Percentiles rank a stretch among this genome's conserved stretches.
Conservation (phyloP, 2,113 vertebrate genomes). For the Pogonocichla stellata region DNA sequence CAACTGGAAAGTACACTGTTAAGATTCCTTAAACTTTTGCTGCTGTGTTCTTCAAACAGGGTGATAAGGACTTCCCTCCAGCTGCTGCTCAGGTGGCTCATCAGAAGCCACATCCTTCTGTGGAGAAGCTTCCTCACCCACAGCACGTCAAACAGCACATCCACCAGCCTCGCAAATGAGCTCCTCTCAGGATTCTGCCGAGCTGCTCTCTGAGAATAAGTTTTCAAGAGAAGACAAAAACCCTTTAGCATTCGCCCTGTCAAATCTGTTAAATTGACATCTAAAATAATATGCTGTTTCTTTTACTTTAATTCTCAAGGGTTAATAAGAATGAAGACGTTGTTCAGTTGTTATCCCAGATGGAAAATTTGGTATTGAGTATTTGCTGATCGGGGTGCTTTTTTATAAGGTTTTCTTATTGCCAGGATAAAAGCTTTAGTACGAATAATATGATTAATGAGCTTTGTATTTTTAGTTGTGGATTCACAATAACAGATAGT, state of each 20-base stretch:
- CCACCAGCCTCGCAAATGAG: constrained; percentile 98
- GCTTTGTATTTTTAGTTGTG: not conserved
- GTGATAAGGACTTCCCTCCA: constrained; percentile 97
- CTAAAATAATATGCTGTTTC: not conserved
- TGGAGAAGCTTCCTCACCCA: constrained; percentile 83
- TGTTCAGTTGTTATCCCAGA: not conserved
- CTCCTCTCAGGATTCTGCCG: not conserved
- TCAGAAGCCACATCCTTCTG: constrained; percentile 93
- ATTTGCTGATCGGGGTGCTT: not conserved
- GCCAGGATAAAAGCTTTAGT: not conserved
- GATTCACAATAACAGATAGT: not conserved
- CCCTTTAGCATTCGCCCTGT: not conserved
- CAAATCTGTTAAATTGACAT: not conserved
- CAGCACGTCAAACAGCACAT: constrained; percentile 91
- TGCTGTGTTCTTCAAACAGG: constrained; percentile 73
- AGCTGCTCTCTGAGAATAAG: not conserved
- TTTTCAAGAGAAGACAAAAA: not conserved
- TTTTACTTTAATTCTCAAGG: constrained; percentile 31
- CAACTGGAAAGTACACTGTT: not conserved
- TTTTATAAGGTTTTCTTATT: not conserved
- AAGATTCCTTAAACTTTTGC: not conserved
- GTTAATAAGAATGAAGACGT: not conserved
- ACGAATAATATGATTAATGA: not conserved
- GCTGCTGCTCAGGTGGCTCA: constrained; percentile 97
- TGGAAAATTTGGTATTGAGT: not conserved